phyloP scores from a whole-genome alignment of 2,888 invertebrate genomes.

The Lepidochrysops patricia region DNA sequence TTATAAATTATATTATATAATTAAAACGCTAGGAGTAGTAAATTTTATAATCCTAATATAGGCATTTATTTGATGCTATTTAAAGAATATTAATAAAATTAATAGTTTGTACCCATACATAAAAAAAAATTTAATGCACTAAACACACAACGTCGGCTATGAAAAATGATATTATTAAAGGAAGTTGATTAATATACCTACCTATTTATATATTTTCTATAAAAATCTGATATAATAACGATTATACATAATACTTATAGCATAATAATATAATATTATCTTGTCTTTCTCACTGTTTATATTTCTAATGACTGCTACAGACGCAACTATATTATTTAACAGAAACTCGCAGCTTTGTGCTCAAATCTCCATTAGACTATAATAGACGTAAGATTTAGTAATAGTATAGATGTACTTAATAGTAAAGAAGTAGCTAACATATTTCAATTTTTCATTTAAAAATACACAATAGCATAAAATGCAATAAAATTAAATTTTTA shows the following conservation, averaged over 20 bases:
- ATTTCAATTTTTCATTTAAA: not conserved
- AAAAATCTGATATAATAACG: too few species aligned
- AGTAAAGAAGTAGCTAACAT: not conserved
- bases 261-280: not conserved
- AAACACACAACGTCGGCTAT: not conserved
- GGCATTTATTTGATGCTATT: not conserved
- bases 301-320: not conserved
- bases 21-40: not conserved
- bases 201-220: not conserved
- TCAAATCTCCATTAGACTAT: not conserved
- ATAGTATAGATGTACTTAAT: not conserved
- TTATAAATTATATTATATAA: not conserved
- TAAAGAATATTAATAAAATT: not conserved
- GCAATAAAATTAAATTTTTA: not conserved
- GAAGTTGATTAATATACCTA: not conserved
- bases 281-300: not conserved
- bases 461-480: not conserved
- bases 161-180: not conserved
- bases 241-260: not conserved
- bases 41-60: not conserved
- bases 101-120: not conserved
- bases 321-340: not conserved
- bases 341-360: constrained; percentile 1
- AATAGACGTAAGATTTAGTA: not conserved
- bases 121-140: not conserved